Percentiles rank a stretch among this genome's conserved stretches.
Evolutionary conservation across 2,888 invertebrate species (phyloP).

Genomic region (Cephus sareptanus): DNA sequence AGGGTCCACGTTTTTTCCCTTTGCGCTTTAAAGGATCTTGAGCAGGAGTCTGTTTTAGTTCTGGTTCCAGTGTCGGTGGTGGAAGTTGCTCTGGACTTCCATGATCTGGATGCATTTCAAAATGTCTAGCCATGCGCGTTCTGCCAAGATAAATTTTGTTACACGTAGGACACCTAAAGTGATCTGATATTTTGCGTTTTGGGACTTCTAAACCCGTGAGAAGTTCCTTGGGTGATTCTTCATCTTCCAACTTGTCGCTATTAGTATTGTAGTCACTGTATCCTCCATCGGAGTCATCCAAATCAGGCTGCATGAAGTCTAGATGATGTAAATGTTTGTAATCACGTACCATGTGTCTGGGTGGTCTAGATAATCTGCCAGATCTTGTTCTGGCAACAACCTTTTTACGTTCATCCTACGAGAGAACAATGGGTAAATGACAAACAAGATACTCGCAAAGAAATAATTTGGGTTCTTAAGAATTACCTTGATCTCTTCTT

Average conservation of each 20-base stretch:
- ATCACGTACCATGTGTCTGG: conserved; percentile 72
- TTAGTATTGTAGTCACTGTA: conserved; percentile 70
- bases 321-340: conserved; percentile 71
- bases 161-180: conserved; percentile 74
- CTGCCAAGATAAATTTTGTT: conserved; percentile 74
- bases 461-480: background rate
- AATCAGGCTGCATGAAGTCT: conserved; percentile 69
- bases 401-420: conserved; percentile 67
- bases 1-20: conserved; percentile 60
- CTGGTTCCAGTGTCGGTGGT: conserved; percentile 54
- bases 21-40: conserved; percentile 56
- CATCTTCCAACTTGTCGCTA: conserved; percentile 49
- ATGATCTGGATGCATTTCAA: conserved; percentile 73
- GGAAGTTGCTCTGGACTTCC: conserved; percentile 64
- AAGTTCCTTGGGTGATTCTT: conserved; percentile 53
- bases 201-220: conserved; percentile 57
- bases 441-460: background rate
- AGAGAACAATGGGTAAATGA: background rate
- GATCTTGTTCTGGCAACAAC: conserved; percentile 70
- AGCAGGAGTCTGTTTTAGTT: conserved; percentile 42
- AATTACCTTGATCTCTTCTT: conserved; percentile 52
- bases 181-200: conserved; percentile 67
- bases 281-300: conserved; percentile 71
- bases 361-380: conserved; percentile 71
- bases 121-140: conserved; percentile 72